Evolutionary conservation across 2,888 invertebrate genomes (phyloP), one percentile per base, ranked within the genome.

Genomic region (Athalia rosae): DNA sequence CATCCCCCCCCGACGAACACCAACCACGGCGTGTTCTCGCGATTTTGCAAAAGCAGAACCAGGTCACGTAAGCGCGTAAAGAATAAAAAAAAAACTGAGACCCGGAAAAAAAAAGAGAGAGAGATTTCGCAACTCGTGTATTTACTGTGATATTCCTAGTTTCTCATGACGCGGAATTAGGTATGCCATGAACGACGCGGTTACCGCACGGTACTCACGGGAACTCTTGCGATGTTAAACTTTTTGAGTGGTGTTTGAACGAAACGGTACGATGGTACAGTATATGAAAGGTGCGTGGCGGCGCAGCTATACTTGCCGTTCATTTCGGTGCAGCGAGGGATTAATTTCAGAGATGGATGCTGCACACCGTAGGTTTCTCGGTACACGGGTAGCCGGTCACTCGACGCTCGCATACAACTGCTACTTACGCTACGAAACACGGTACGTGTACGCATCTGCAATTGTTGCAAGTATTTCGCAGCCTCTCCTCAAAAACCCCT

Each of bases 171-270:
- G 41, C 41, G 41, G 41, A 67, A 15, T 67, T 45, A 3, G n/a
- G 11, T 8, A 64, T 64, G 9, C 47, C 15, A 8, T 1, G 64
- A 47, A 47, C 64, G n/a, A 47, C 64, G n/a, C 11, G n/a, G 53
- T 8, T 11, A n/a, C 53, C 53, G 53, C 9, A 53, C 53, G 9
- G 53, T 11, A 53, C 53, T 53, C n/a, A 53, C 53, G 53, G 53
- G 53, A 11, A 56, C 56, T 5, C 43, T 6, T 11, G 7, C 2
- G 13, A 7, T 69, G 4, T 41, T 43, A 69, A 69, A 43, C 56
- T 69, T 69, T 69, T 58, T 56, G 11, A 69, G 69, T 58, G 58
- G 41, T 69, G 69, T 69, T 69, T 56, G 69, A 28, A 45, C 69
- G 45, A 58, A 50, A 9, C 50, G 50, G 66, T 53, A 50, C n/a